phyloP scores from a whole-genome alignment of 2,113 vertebrate species.

The Leptobrachium leishanense region DNA sequence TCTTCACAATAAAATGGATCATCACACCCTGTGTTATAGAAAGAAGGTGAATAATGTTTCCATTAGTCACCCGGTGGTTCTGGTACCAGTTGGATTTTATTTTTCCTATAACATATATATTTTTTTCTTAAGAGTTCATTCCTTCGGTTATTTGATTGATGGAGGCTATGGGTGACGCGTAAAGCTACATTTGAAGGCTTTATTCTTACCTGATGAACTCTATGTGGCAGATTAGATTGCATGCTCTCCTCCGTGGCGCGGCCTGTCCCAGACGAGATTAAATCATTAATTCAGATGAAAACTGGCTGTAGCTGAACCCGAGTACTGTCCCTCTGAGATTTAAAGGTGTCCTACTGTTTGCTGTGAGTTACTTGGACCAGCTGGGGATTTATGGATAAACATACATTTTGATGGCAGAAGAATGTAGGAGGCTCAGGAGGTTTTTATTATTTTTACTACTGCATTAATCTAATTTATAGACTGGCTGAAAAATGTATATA shows the following conservation, averaged over 20 bases:
- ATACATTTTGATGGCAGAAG: background rate
- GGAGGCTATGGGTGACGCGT: background rate
- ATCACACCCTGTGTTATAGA: too few relatives aligned
- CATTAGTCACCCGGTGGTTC: too few relatives aligned
- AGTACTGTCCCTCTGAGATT: slow-evolving; percentile 8
- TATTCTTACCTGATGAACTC: background rate
- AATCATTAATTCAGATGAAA: slow-evolving; percentile 23
- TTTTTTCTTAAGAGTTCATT: too few relatives aligned
- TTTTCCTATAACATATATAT: too few relatives aligned
- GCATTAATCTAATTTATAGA: slow-evolving; percentile 2
- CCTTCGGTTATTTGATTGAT: too few relatives aligned
- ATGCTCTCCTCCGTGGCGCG: background rate
- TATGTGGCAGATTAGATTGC: background rate
- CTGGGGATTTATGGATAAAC: slow-evolving; percentile 8
- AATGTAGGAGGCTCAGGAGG: background rate
- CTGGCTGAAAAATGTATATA: background rate
- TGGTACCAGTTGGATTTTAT: too few relatives aligned
- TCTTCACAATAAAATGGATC: too few relatives aligned
- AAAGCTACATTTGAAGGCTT: background rate
- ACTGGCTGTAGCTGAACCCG: slow-evolving; percentile 9
- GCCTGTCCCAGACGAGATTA: background rate
- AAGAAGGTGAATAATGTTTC: too few relatives aligned
- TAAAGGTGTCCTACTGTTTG: slow-evolving; percentile 4
- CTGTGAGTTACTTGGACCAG: background rate
- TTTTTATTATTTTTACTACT: background rate